Base-by-base conservation (phyloP, 1,140 invertebrate species). In the Phortica variegata region DNA sequence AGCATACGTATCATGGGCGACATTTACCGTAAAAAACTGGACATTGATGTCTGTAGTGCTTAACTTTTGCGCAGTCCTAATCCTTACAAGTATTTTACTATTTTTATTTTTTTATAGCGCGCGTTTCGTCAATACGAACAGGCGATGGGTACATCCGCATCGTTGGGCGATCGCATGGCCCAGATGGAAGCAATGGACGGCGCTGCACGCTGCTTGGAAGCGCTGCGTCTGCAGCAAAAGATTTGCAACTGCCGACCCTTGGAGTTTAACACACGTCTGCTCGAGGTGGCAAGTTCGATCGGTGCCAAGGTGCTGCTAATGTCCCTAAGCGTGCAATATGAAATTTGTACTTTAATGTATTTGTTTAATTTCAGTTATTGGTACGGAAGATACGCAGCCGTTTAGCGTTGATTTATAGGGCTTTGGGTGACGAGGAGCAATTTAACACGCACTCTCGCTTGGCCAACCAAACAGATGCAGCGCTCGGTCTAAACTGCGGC, bases 121-220 rank as follows among this genome's bases (percentile, higher is more conserved):
- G 85, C 85, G 3, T 86, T 86, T 61, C 82, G 87, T 15, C 88
- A 90, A 68, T 90, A 91, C 61, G 88, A 91, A 76, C 85, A 85
- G 54, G 87, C 89, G 1, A 90, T 90, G 87, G 87, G 86, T 1
- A 87, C 87, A 0, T 87, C 87, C 0, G 86, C 87, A 20, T 82
- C 84, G 0, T 82, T 89, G 56, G 88, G 87, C 3, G 89, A 91
- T 76, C 80, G 88, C 0, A 80, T 90, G 43, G 87, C 88, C 33
- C 89, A 91, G 70, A 90, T 91, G 87, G 88, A 90, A 69, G 88
- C 88, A 0, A 91, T 91, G 89, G 88, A 91, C 60, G 89, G 89
- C 1, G 88, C 87, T 0, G 89, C 88, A 0, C 77, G 87, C 21
- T 91, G 89, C 59, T 75, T 90, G 23, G 88, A 91, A 69, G 85